Base-by-base conservation (phyloP, 2,888 invertebrate genomes). In the Tipula helvola region DNA sequence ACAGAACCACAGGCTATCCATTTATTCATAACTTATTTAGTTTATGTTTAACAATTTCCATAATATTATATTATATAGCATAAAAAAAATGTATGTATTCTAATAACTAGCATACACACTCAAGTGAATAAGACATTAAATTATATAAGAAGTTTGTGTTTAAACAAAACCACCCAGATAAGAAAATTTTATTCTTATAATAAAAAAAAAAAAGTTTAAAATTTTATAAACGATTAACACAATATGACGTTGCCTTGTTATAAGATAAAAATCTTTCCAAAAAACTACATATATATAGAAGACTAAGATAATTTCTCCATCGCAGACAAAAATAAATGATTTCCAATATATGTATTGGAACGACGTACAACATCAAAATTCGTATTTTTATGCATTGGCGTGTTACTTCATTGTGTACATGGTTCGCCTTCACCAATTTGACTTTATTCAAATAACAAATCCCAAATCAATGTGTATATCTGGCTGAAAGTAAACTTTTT, bases 191-290 rank as follows among this genome's bases (percentile, higher is more conserved):
- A 71, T 71, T 71, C 28, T 71, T 71, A 28, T 10, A 28, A 57
- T 5, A 28, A 71, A 10, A 71, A 71, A 71, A 28, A 57, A 71
- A 10, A 71, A 71, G 18, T 28, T 71, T 71, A 28, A 71, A 71
- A 71, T 71, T 71, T 71, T 71, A 71, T 71, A 71, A 71, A 71
- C 71, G 71, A 71, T 71, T 71, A 71, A 71, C 71, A 71, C 71
- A 71, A 71, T 71, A 71, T 71, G 71, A 71, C 71, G 71, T 71
- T 71, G 71, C 28, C 71, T 71, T 71, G 71, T 10, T 71, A 39
- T 44, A 28, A 71, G 71, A 71, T 71, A 28, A 28, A 71, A 71
- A 71, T 71, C 71, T 71, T 28, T 71, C 28, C 71, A 28, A 71
- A 71, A 52, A 71, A 71, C 71, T 71, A 71, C 16, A 52, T 71